Evolutionary conservation across 2,113 vertebrate genomes (phyloP), one percentile per base, ranked within the genome.

Genomic region (human): DNA sequence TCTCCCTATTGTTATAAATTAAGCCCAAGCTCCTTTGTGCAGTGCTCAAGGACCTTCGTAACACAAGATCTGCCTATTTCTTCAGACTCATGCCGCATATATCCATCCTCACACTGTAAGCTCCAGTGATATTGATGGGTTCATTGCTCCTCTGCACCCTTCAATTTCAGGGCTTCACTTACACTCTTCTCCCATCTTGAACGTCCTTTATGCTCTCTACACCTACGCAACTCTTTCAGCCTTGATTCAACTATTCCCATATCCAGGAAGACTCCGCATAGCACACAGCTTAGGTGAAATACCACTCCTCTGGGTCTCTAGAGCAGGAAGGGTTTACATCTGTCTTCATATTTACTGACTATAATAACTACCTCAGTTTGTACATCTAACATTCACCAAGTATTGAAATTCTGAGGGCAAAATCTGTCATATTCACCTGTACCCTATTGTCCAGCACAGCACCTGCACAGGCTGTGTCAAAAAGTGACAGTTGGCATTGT

Each of bases 341-440:
- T 45, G 2, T 64, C 3, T 45, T 22, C 9, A 66, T 45, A 45
- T 14, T 30, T n/a, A 43, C 40, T 40, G 68, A 32, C 64, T 45
- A 18, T 12, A 66, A 17, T 6, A 6, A 40, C 17, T 5, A 32
- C 0, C 7, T 45, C 18, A 0, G 2, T 57, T 79, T 59, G 16
- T 59, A 2, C 32, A 32, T 43, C 59, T 48, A 10, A 38, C 35
- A 52, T 59, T 70, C 80, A 85, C 50, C 40, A n/a, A 9, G 12
- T 55, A 89, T 20, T 48, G 66, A 43, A 27, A 55, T 12, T 1
- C 22, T 48, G 5, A 86, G 81, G 6, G 43, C 13, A 22, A 38
- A 35, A 11, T 89, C 8, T 48, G 25, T 30, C 48, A 8, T 27
- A 25, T 8, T 43, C 3, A 38, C 35, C 50, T 59, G 27, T 61